Conservation (phyloP, 1,140 invertebrate genomes). For the Epicauta chinensis region DNA sequence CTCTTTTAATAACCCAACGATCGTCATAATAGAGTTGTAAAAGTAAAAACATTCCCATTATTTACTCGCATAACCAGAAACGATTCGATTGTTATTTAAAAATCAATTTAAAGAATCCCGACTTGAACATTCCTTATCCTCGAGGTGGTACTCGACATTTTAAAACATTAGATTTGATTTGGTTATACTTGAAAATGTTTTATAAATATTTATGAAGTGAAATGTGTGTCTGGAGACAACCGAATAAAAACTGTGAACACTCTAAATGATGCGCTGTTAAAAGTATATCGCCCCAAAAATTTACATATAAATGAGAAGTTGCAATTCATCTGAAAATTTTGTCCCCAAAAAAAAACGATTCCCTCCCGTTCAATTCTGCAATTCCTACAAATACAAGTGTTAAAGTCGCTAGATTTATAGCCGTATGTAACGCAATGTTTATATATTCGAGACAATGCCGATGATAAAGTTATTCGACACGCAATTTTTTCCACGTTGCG, state of each 20-base stretch:
- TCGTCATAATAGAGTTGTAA: no score
- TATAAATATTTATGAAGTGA: constrained; percentile 13
- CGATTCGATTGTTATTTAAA: no score
- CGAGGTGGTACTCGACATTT: no score
- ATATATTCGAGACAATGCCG: constrained; percentile 1
- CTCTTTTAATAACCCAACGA: no score
- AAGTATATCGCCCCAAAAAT: constrained; percentile 19
- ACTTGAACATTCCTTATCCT: no score
- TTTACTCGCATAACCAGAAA: no score
- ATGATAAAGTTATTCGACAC: constrained; percentile 9
- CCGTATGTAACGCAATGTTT: constrained; percentile 7
- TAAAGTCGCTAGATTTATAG: constrained; percentile 7
- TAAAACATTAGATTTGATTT: no score
- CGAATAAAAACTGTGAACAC: constrained; percentile 19
- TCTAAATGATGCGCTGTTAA: constrained; percentile 21
- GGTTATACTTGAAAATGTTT: not conserved
- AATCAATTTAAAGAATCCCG: no score
- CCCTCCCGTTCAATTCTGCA: no score
- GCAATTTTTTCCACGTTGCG: not conserved
- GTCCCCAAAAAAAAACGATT: no score
- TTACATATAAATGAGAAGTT: constrained; percentile 27
- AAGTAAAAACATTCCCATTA: no score
- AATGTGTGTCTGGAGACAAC: constrained; percentile 7
- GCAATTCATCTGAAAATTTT: constrained; percentile 11
- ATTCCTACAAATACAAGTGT: no score